These are phyloP conservation scores for Montipora foliosa DNA, from an alignment of 64 coral and sea anemone species.

Conservation along the genomic window DNA sequence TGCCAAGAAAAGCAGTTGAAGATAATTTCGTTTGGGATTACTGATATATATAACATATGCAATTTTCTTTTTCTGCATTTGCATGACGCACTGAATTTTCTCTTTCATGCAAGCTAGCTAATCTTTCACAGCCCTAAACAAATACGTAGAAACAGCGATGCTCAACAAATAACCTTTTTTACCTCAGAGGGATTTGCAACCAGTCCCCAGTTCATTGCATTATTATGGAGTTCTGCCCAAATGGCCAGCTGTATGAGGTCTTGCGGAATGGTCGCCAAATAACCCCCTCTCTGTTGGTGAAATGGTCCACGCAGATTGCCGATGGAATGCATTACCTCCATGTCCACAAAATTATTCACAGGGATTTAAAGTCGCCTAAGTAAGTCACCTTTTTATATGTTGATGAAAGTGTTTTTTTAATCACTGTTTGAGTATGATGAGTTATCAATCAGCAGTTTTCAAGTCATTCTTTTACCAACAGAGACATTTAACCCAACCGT, in stretches of 20 bases:
- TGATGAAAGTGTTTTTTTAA: background rate
- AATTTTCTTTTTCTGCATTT: no score
- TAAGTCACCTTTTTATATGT: conserved; percentile 22
- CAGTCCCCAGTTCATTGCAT: conserved; percentile 89
- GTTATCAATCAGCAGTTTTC: no score
- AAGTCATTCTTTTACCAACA: no score
- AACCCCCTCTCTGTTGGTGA: conserved; percentile 74
- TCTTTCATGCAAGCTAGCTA: no score
- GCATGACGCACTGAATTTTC: no score
- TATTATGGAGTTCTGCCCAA: conserved; percentile 91
- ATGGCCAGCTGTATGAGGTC: conserved; percentile 92
- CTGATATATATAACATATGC: no score
- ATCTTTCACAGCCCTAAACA: no score
- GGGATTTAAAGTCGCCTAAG: conserved; percentile 95
- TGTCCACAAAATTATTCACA: conserved; percentile 85
- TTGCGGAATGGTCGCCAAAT: conserved; percentile 89
- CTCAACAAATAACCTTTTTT: background rate
- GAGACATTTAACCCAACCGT: no score
- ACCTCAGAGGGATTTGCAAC: conserved; percentile 84
- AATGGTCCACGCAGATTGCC: conserved; percentile 91
- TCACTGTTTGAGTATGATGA: no score
- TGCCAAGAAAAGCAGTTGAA: no score
- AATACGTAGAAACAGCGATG: background rate
- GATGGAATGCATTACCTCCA: conserved; percentile 97
- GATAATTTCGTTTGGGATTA: no score